A percentile compares a stretch with the other conserved stretches of the same genome.
phyloP scores from a whole-genome alignment of 2,888 invertebrate genomes.

The Andrena hattorfiana region DNA sequence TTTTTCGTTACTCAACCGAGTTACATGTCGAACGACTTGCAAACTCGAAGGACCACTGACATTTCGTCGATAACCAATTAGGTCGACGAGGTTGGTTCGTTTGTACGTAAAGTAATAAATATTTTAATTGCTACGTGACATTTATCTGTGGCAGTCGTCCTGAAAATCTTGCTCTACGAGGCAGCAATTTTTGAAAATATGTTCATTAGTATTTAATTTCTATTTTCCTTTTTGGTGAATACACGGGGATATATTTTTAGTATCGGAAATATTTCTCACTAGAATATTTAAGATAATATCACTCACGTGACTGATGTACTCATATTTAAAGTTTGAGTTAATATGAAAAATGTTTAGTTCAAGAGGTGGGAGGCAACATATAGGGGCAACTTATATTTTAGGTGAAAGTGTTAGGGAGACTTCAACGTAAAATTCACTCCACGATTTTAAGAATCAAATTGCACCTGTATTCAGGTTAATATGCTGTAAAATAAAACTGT shows the following conservation, averaged over 20 bases:
- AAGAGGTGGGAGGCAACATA: too few species aligned
- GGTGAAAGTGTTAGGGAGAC: too few species aligned
- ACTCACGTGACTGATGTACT: too few species aligned
- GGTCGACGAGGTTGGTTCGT: slow-evolving; percentile 14
- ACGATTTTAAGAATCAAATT: too few species aligned
- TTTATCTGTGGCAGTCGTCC: slow-evolving; percentile 28
- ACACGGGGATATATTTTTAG: not conserved
- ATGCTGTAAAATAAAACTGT: too few species aligned
- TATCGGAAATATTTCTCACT: too few species aligned
- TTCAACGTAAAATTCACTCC: too few species aligned
- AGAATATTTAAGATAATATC: too few species aligned
- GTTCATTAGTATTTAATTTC: not conserved
- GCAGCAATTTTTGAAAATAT: not conserved
- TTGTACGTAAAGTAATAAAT: slow-evolving; percentile 2
- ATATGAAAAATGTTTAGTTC: too few species aligned
- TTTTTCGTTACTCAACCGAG: slow-evolving; percentile 1
- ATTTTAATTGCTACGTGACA: slow-evolving; percentile 41
- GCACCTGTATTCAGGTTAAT: too few species aligned
- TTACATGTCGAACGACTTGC: slow-evolving; percentile 33
- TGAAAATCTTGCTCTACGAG: slow-evolving; percentile 7
- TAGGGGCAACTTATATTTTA: too few species aligned
- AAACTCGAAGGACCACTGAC: slow-evolving; percentile 46
- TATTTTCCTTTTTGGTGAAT: not conserved
- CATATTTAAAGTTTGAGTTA: too few species aligned
- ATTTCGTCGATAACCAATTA: slow-evolving; percentile 53